phyloP scores from a whole-genome alignment of 2,888 invertebrate species.

The Pecten maximus region DNA sequence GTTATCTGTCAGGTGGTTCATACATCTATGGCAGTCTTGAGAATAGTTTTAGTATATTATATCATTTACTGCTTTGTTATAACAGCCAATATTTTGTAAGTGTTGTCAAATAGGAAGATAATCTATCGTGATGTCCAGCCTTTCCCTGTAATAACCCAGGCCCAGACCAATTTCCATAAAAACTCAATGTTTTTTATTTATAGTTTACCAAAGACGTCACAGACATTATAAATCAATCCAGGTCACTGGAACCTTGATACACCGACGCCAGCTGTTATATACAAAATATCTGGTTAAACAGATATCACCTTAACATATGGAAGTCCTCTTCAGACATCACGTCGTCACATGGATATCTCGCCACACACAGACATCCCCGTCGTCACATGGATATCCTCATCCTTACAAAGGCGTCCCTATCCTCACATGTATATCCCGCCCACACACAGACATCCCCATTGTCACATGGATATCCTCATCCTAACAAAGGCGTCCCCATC shows the following conservation, averaged over 20 bases:
- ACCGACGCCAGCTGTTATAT: no score
- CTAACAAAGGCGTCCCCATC: no score
- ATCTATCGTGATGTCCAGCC: background rate
- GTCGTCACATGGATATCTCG: no score
- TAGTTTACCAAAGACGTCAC: background rate
- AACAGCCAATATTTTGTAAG: background rate
- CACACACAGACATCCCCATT: no score
- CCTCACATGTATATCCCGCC: no score
- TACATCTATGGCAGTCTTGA: background rate
- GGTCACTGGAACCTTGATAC: background rate
- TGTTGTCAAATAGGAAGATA: background rate
- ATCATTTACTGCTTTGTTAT: background rate
- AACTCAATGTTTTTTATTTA: background rate
- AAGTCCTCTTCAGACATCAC: no score
- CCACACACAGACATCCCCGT: no score
- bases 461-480: no score
- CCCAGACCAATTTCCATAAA: constrained; percentile 17
- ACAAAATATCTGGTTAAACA: no score
- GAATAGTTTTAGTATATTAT: background rate
- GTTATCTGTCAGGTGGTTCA: background rate
- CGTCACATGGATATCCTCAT: no score
- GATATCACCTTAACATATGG: no score
- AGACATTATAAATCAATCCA: background rate
- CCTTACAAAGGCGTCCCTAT: no score
- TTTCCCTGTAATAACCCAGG: background rate